Conservation (phyloP, 2,797 vertebrate genomes). For the Phataginus tricuspis region DNA sequence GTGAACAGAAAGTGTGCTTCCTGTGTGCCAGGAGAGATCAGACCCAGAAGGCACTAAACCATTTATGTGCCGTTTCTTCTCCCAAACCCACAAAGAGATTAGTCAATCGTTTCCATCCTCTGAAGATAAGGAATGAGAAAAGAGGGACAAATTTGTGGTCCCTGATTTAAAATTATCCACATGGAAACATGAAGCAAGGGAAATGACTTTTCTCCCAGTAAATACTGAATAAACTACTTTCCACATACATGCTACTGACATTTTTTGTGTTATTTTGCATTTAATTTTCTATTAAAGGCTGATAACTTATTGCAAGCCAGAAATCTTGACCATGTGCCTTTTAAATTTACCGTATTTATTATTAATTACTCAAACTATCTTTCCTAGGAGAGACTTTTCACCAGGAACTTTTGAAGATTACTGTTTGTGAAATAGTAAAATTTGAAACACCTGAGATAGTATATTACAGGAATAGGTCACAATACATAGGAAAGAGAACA, state of each 20-base stretch:
- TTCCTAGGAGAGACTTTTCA: neutral
- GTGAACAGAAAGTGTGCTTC: neutral
- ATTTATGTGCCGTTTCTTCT: neutral
- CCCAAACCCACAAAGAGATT: neutral
- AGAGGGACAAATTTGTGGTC: neutral
- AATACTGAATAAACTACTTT: neutral
- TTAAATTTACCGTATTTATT: neutral
- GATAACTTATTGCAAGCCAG: neutral
- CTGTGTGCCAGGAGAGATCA: neutral
- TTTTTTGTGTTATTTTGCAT: neutral
- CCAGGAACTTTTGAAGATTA: neutral
- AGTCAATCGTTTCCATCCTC: neutral
- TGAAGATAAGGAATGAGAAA: neutral
- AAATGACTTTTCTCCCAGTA: neutral
- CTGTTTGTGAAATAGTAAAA: neutral
- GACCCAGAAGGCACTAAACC: neutral
- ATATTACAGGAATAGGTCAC: neutral
- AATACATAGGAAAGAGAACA: neutral
- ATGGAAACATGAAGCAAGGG: neutral
- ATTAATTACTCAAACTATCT: neutral
- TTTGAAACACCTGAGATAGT: neutral
- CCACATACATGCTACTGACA: neutral
- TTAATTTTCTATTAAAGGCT: neutral
- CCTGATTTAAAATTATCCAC: neutral
- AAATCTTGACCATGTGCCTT: neutral